Evolutionary conservation across 2,113 vertebrate species (phyloP), one percentile per base, ranked within the genome.

Genomic region (Enhydra lutris): DNA sequence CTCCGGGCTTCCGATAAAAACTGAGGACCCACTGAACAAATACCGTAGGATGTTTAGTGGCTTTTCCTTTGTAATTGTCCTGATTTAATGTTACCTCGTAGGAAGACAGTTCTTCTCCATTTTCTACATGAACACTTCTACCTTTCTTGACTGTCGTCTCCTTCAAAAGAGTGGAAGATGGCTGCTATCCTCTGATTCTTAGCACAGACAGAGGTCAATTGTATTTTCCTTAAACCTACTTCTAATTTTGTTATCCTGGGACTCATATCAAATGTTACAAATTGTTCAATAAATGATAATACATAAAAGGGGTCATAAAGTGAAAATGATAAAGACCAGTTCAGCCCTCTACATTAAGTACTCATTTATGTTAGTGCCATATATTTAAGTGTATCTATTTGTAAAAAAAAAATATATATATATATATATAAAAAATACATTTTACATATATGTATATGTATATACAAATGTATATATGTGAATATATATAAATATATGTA

Each of bases 61-160:
- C 7, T 69, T 83, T 85, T 18, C 26, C 15, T 65, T 84, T 69
- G 39, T 34, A 8, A 34, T 42, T 86, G 17, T 50, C 10, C 1
- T 4, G 7, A 10, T 34, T 88, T 50, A 42, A 14, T 6, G 4
- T 9, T 73, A 7, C 1, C 14, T 73, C 69, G 7, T 20, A 29
- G 14, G 31, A 13, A 36, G 12, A 21, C 0, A 0, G 6, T 11
- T 18, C 6, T 29, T 34, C 2, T 10, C 6, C 23, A 11, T 39
- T 92, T 18, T 11, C n/a, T 4, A 59, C 3, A 52, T 2, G 4
- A 17, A 3, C 12, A 10, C 31, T 1, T 86, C 23, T 13, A 82
- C 14, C n/a, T n/a, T 34, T 7, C n/a, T 39, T 34, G 11, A 7
- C 11, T 13, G 8, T 39, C 0, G 13, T 61, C 11, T 80, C 5